Percentiles rank a stretch among this genome's conserved stretches.
Evolutionary conservation across 2,888 invertebrate genomes (phyloP).

Genomic region (Spilosoma lubricipeda): DNA sequence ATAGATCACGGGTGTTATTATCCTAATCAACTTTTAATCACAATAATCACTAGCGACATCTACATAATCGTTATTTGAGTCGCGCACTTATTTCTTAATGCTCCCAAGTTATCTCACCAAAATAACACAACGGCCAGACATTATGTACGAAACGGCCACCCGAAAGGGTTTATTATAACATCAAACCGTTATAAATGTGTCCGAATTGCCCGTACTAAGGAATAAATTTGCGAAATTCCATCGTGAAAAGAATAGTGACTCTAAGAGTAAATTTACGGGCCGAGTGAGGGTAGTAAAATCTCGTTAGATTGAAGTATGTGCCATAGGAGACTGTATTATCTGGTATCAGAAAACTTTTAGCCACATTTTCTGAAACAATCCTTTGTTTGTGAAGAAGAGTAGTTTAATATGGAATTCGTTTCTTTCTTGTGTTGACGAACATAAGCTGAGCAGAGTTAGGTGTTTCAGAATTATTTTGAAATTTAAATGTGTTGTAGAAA

Average conservation of each 20-base stretch:
- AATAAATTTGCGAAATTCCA: slow-evolving; percentile 81
- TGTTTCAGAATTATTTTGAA: not conserved
- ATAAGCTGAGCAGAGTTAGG: not conserved
- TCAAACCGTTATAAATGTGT: slow-evolving; percentile 52
- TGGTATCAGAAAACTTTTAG: slow-evolving; percentile 57
- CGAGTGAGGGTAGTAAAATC: slow-evolving; percentile 78
- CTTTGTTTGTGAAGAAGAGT: slow-evolving; percentile 30
- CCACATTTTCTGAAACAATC: slow-evolving; percentile 44
- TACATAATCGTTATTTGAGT: not conserved
- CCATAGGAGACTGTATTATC: slow-evolving; percentile 71
- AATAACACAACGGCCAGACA: slow-evolving; percentile 30
- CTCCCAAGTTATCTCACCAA: slow-evolving; percentile 14
- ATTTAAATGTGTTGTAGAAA: not conserved
- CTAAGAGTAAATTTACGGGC: slow-evolving; percentile 75
- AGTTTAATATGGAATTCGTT: not conserved
- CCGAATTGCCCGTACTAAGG: slow-evolving; percentile 56
- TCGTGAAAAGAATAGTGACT: slow-evolving; percentile 81
- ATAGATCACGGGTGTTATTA: not conserved
- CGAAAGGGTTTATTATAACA: slow-evolving; percentile 38
- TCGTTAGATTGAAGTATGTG: slow-evolving; percentile 82
- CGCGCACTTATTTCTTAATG: slow-evolving; percentile 6
- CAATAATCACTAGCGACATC: not conserved
- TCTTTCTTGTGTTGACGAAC: not conserved
- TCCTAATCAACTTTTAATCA: not conserved
- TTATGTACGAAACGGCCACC: slow-evolving; percentile 44